Base-by-base conservation (phyloP, 1,140 invertebrate genomes). In the Pectinophora gossypiella region DNA sequence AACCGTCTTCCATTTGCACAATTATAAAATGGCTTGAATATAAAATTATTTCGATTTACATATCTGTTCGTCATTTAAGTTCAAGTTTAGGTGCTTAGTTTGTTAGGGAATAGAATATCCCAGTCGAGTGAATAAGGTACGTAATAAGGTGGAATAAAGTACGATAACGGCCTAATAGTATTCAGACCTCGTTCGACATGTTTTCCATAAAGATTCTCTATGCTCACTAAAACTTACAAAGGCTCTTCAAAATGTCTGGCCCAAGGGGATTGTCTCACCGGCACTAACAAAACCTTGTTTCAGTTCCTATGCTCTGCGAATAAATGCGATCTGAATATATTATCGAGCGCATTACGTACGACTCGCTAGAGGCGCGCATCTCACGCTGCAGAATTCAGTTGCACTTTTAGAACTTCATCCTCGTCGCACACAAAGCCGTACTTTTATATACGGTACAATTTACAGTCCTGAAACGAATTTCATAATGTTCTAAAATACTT, bases 271-370 rank as follows among this genome's bases (percentile, higher is more conserved):
- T 74, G 72, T 72, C 72, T 72, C 59, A 40, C 46, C 53, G 47
- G 54, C 62, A 55, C 62, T 68, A 78, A 75, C 72, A 73, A 76
- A 82, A 79, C 72, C 76, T 77, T 72, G 70, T 85, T 76, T 75
- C 75, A 64, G 57, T 40, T 15, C 69, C 72, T 78, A 75, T 72
- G 60, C 68, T 75, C 61, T 61, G 49, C 60, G 72, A 76, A 85
- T 76, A 79, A 76, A 85, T 81, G 67, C 71, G 68, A 79, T 83
- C 64, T 64, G 79, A 80, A 85, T 83, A 83, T 83, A 81, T 76
- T 77, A 81, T 76, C 72, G 68, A 68, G 65, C 71, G 70, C 76
- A 83, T 85, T 85, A 85, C 68, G 50, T 77, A 68, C 71, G 72
- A 59, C 64, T 74, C 75, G 67, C 73, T 77, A 69, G 75, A 76